phyloP scores from a whole-genome alignment of 2,888 invertebrate species.

The Diloba caeruleocephala region DNA sequence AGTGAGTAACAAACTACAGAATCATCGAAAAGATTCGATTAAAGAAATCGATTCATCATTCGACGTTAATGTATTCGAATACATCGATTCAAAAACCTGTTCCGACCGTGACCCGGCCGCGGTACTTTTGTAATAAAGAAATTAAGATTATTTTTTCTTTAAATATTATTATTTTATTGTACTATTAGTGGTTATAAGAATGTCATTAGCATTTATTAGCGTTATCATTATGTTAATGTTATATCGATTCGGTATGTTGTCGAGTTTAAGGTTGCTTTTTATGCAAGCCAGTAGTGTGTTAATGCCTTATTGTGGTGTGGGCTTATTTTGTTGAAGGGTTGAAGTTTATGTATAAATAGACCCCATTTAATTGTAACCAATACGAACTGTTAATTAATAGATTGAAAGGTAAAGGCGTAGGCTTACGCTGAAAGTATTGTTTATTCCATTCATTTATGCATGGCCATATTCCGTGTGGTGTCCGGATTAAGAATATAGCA shows the following conservation, averaged over 20 bases:
- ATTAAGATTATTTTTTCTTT: slow-evolving; percentile 51
- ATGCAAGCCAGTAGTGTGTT: slow-evolving; percentile 7
- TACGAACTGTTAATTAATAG: too few species aligned
- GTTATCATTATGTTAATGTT: slow-evolving; percentile 42
- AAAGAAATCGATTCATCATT: slow-evolving; percentile 73
- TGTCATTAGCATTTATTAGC: slow-evolving; percentile 63
- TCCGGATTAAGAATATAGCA: too few species aligned
- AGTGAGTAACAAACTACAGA: slow-evolving; percentile 51
- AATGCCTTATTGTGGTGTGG: neutral
- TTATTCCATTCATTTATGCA: too few species aligned
- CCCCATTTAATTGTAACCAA: too few species aligned
- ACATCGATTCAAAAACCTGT: slow-evolving; percentile 66
- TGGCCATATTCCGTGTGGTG: too few species aligned
- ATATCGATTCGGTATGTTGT: slow-evolving; percentile 26
- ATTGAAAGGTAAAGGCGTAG: too few species aligned
- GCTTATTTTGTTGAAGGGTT: neutral
- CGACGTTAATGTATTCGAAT: slow-evolving; percentile 69
- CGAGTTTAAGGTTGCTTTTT: slow-evolving; percentile 23
- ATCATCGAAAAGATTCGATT: slow-evolving; percentile 56
- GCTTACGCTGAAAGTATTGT: too few species aligned
- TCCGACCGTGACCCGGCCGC: slow-evolving; percentile 56
- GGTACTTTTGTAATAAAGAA: slow-evolving; percentile 61
- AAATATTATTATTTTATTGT: slow-evolving; percentile 63
- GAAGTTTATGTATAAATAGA: too few species aligned
- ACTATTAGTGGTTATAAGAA: slow-evolving; percentile 65